phyloP scores from a whole-genome alignment of 2,113 vertebrate species.

The Shinisaurus crocodilurus region DNA sequence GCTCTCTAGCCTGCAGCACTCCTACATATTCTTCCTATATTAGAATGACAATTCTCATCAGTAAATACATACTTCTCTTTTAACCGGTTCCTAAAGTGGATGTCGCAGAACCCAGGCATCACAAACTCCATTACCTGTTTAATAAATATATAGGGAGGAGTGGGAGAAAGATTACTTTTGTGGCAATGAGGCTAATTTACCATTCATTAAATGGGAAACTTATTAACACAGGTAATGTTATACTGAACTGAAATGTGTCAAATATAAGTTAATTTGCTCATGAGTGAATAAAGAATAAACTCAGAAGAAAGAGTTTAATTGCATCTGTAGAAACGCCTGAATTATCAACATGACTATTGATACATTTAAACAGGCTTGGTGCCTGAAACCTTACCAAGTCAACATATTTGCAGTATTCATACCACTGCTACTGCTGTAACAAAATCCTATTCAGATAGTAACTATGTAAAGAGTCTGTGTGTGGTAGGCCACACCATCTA shows the following conservation, averaged over 20 bases:
- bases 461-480: not conserved
- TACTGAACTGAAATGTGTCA: not conserved
- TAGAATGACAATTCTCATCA: constrained; percentile 12
- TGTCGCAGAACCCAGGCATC: constrained; percentile 1
- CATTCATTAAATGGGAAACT: not conserved
- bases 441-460: not conserved
- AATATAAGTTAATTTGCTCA: constrained; percentile 4
- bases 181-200: not conserved
- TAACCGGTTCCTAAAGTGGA: constrained; percentile 17
- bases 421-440: not conserved
- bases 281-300: not conserved
- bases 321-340: not conserved
- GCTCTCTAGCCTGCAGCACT: not conserved
- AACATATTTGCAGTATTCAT: not conserved
- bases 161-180: too few species aligned
- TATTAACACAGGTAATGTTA: not conserved
- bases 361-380: not conserved
- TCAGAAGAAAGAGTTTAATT: not conserved
- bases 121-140: not conserved
- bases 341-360: not conserved
- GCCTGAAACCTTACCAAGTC: constrained; percentile 18
- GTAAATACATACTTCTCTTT: not conserved
- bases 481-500: too few species aligned
- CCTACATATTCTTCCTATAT: constrained; percentile 1
- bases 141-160: too few species aligned